Conservation (phyloP, 1,140 invertebrate genomes). For the Ostrea denselamellosa region DNA sequence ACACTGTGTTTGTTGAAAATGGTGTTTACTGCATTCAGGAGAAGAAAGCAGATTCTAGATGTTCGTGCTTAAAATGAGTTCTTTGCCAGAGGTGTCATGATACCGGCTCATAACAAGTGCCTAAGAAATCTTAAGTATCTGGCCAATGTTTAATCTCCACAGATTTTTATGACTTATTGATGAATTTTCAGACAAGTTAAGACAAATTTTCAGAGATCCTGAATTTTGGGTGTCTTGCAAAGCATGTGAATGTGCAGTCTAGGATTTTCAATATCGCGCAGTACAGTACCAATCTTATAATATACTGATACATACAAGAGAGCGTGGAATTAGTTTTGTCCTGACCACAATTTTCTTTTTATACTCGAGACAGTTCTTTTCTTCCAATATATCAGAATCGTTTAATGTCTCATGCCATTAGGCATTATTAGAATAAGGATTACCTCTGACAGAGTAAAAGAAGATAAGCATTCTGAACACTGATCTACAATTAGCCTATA, state of each 20-base stretch:
- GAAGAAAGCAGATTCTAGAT: background rate
- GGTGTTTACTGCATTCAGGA: background rate
- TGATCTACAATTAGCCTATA: conserved; percentile 34
- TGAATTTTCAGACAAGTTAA: conserved; percentile 19
- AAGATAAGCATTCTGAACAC: conserved; percentile 28
- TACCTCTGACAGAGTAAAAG: conserved; percentile 25
- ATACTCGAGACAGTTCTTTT: background rate
- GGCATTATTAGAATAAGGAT: conserved; percentile 19
- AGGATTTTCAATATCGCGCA: background rate
- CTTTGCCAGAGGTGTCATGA: conserved; percentile 10
- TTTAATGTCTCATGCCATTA: conserved; percentile 19
- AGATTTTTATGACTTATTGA: conserved; percentile 39
- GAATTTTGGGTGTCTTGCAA: background rate
- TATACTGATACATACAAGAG: too few species aligned
- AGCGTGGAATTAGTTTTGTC: background rate
- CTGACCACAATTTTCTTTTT: conserved; percentile 1
- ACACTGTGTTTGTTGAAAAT: background rate
- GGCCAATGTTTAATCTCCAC: conserved; percentile 32
- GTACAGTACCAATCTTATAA: too few species aligned
- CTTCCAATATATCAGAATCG: conserved; percentile 26
- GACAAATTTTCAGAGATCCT: conserved; percentile 23
- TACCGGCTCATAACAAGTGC: conserved; percentile 13
- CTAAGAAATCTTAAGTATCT: conserved; percentile 11
- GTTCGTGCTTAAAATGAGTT: conserved; percentile 27
- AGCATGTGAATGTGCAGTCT: conserved; percentile 23